Base-by-base conservation (phyloP, 2,888 invertebrate genomes). In the Tachina lurida region DNA sequence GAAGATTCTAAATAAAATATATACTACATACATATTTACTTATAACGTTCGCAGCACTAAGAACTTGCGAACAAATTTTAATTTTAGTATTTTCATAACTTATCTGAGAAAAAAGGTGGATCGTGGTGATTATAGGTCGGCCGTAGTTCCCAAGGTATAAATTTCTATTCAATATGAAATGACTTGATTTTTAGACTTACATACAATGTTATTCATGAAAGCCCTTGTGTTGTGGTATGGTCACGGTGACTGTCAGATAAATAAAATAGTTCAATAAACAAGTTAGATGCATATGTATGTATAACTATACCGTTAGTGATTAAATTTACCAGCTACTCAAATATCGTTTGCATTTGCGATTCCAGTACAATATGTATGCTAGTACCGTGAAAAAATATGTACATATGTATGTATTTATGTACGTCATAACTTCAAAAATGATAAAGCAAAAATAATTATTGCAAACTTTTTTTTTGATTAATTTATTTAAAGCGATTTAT, bases 391-490 rank as follows among this genome's bases (percentile, higher is more conserved):
- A 10, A 52, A 75, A 63, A 75, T 4, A 13, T 7, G 7, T 60
- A 17, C 73, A 4, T 4, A 31, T 4, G 4, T 62, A 68, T 7
- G 10, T 60, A 22, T 78, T 0, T 7, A 31, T 31, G 31, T 62
- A 68, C 84, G 84, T 84, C 78, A 84, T 60, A 45, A 49, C 10
- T 60, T 58, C 47, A 56, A 54, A 56, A 80, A 41, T 13, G 49
- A 17, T 19, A 22, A 56, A 71, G 31, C 45, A 56, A 56, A 52
- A 39, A 9, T 19, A 2, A 60, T 17, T 68, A 22, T n/a, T 56
- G 19, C 62, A 1, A 58, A 74, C n/a, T 52, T 19, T 43, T 31
- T 9, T 49, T 62, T 31, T 3, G 45, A 63, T 10, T 10, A 9
- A 49, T 65, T 47, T 68, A 62, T 63, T 78, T 62, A 49, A 73